Percentiles rank a stretch among this genome's conserved stretches.
Conservation (phyloP, 1,140 invertebrate genomes). For the Nomia melanderi region DNA sequence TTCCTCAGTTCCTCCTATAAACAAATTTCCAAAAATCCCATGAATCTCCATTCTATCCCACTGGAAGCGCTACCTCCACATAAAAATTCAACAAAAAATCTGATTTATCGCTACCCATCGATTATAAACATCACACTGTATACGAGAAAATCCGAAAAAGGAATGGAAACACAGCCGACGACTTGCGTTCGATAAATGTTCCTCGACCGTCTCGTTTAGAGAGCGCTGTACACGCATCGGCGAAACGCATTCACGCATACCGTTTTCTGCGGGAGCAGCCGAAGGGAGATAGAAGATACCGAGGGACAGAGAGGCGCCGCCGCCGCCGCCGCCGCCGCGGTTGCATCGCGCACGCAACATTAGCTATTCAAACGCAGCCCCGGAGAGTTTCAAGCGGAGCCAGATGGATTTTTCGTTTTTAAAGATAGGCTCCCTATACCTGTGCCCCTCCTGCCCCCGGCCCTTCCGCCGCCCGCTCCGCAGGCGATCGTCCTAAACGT, state of each 20-base stretch:
- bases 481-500: conserved; percentile 24
- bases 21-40: too few species aligned
- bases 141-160: too few species aligned
- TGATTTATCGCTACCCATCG: too few species aligned
- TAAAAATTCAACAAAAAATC: too few species aligned
- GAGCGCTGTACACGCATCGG: background rate
- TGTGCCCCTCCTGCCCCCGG: too few species aligned
- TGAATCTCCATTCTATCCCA: too few species aligned
- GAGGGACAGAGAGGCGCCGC: background rate
- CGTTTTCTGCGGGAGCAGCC: background rate
- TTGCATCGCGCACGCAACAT: conserved; percentile 62
- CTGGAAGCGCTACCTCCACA: too few species aligned
- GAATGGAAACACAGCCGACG: too few species aligned
- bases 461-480: too few species aligned
- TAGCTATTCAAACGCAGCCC: conserved; percentile 64
- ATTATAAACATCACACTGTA: too few species aligned
- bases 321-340: background rate
- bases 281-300: background rate
- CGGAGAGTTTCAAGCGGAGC: conserved; percentile 43
- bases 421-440: conserved; percentile 28
- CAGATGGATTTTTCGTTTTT: conserved; percentile 44
- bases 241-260: conserved; percentile 33
- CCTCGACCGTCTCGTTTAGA: background rate
- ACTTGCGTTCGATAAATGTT: background rate
- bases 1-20: too few species aligned